Conservation (phyloP, 23 tunicate genomes). For the Trididemnum clinides region DNA sequence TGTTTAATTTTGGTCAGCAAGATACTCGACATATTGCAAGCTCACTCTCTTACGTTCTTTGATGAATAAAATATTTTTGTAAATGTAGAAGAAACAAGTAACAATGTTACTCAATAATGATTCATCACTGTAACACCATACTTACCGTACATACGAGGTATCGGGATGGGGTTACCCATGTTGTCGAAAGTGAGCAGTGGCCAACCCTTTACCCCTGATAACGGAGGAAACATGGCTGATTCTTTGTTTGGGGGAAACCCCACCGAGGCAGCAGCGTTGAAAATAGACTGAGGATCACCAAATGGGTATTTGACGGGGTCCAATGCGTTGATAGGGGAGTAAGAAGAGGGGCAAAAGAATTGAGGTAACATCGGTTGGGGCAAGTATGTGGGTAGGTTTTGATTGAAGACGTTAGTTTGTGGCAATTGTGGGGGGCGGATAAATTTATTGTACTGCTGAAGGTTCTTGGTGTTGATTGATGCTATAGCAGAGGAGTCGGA, state of each 20-base stretch:
- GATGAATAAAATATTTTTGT: no score
- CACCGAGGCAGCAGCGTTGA: slow-evolving; percentile 18
- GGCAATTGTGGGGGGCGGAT: slow-evolving; percentile 6
- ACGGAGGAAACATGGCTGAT: slow-evolving; percentile 28
- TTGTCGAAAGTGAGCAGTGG: slow-evolving; percentile 51
- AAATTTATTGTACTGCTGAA: slow-evolving; percentile 29
- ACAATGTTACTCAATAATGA: no score
- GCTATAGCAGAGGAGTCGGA: neutral
- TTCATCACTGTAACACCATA: no score
- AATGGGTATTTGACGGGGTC: slow-evolving; percentile 40
- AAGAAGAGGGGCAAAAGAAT: slow-evolving; percentile 42
- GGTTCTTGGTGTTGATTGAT: neutral
- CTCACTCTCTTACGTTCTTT: no score
- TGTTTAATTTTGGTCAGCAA: no score
- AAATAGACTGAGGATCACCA: slow-evolving; percentile 27
- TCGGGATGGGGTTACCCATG: slow-evolving; percentile 47
- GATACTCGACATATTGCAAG: no score
- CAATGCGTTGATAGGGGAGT: slow-evolving; percentile 38
- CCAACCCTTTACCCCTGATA: slow-evolving; percentile 58
- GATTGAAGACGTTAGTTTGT: neutral
- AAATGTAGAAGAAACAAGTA: no score
- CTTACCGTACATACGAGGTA: slow-evolving; percentile 43
- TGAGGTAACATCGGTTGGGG: slow-evolving; percentile 54
- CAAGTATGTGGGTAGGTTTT: neutral
- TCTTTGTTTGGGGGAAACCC: slow-evolving; percentile 35